phyloP scores from a whole-genome alignment of 2,888 invertebrate genomes.

The Drosophila paracracens region DNA sequence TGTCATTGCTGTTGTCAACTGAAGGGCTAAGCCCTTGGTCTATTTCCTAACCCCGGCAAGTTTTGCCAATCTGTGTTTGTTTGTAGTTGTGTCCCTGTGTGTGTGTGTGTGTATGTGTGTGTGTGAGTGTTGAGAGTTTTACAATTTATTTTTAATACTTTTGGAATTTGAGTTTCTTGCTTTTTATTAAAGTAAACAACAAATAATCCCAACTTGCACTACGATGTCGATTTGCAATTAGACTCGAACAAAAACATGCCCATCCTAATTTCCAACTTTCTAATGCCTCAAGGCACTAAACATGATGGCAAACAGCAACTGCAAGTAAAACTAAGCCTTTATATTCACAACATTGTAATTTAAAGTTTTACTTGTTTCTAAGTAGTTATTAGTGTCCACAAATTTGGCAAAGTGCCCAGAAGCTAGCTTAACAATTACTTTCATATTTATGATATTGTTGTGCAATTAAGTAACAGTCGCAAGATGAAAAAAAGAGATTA shows the following conservation, averaged over 20 bases:
- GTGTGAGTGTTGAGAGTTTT: conserved; percentile 16
- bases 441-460: background rate
- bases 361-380: conserved; percentile 23
- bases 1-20: conserved; percentile 19
- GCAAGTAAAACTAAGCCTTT: conserved; percentile 19
- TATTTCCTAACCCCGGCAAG: background rate
- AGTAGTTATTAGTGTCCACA: conserved; percentile 16
- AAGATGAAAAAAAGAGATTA: background rate
- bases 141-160: conserved; percentile 49
- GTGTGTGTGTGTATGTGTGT: background rate
- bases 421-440: background rate
- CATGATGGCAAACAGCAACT: conserved; percentile 1
- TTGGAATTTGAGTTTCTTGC: conserved; percentile 26
- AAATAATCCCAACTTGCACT: conserved; percentile 21
- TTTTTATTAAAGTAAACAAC: conserved; percentile 11
- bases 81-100: background rate
- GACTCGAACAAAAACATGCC: conserved; percentile 9
- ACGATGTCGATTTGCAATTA: conserved; percentile 36
- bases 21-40: conserved; percentile 7
- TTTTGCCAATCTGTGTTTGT: background rate
- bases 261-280: conserved; percentile 32
- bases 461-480: background rate
- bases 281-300: conserved; percentile 16
- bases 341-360: conserved; percentile 31
- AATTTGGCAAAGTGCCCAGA: conserved; percentile 13